phyloP scores from a whole-genome alignment of 2,797 vertebrate genomes.

The Sebastes matsubarae region DNA sequence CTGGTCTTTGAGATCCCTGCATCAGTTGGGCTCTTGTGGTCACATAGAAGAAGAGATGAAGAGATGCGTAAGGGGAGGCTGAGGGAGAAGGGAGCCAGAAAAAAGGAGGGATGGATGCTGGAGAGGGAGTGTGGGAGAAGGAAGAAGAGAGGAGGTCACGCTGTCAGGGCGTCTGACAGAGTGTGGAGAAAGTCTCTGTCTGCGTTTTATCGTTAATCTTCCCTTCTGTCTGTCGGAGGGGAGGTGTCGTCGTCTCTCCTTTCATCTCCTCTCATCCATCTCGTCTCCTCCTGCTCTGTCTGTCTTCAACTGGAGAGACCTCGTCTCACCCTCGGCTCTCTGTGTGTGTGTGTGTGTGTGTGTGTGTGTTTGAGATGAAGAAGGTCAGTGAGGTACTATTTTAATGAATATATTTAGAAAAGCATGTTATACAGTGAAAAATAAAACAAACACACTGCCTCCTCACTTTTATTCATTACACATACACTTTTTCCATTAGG shows the following conservation, averaged over 20 bases:
- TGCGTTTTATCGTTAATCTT: conserved; percentile 28
- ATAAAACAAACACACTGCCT: background rate
- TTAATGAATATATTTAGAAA: background rate
- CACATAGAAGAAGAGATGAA: background rate
- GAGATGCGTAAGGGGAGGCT: background rate
- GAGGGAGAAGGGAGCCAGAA: background rate
- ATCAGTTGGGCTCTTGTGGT: background rate
- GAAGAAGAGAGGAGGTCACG: background rate
- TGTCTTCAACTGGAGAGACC: conserved; percentile 22
- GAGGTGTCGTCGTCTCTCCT: conserved; percentile 26
- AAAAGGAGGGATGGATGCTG: background rate
- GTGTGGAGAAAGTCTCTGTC: conserved; percentile 61
- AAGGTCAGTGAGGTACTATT: background rate
- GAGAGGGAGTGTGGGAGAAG: background rate
- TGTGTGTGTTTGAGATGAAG: background rate
- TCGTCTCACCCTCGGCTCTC: background rate
- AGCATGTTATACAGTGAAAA: background rate
- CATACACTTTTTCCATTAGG: conserved; percentile 12
- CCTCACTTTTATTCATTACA: background rate
- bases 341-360: background rate
- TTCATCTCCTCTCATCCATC: conserved; percentile 48
- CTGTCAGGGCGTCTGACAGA: conserved; percentile 36
- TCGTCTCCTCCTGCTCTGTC: conserved; percentile 25
- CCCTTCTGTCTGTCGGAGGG: background rate
- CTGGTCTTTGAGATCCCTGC: fast-evolving